Evolutionary conservation across 1,140 invertebrate genomes (phyloP), one percentile per base, ranked within the genome.

Genomic region (Plectus sambesii): DNA sequence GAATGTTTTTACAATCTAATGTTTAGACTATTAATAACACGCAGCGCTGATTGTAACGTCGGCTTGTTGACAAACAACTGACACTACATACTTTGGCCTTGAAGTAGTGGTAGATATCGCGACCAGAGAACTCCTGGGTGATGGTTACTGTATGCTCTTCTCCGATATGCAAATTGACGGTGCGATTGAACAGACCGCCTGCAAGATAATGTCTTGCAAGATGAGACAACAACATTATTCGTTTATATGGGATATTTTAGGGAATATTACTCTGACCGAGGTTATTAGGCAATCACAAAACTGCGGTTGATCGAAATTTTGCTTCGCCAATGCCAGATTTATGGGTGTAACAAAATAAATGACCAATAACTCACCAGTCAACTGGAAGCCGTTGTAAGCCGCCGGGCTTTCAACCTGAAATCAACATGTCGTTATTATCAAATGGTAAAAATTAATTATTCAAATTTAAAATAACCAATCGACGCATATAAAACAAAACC

Each of bases 41-140:
- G n/a, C n/a, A n/a, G n/a, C n/a, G n/a, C n/a, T n/a, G n/a, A n/a
- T n/a, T n/a, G n/a, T n/a, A n/a, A n/a, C n/a, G n/a, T n/a, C n/a
- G 12, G 30, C 23, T 37, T 9, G 5, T 23, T 5, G 6, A 46
- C 15, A 40, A 42, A 6, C 5, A 5, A 5, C 5, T 9, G 4
- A 8, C 8, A 42, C 3, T 3, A 43, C 37, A 27, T 38, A 53
- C 51, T n/a, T 30, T 56, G 6, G 87, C 75, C 59, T 79, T 76
- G 27, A 93, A 69, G 70, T 89, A 85, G 63, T 88, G 84, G 63
- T 85, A 88, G 8, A 87, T 82, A 69, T 93, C 85, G n/a, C 87
- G 74, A 0, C 87, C 88, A 45, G 80, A 70, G 63, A 82, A 92
- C 52, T 76, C 77, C 69, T 88, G 86, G 48, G 75, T 77, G 19